These are phyloP conservation scores for Caenorhabditis becei DNA, from an alignment of 2,888 invertebrate species.

Conservation along the genomic window DNA sequence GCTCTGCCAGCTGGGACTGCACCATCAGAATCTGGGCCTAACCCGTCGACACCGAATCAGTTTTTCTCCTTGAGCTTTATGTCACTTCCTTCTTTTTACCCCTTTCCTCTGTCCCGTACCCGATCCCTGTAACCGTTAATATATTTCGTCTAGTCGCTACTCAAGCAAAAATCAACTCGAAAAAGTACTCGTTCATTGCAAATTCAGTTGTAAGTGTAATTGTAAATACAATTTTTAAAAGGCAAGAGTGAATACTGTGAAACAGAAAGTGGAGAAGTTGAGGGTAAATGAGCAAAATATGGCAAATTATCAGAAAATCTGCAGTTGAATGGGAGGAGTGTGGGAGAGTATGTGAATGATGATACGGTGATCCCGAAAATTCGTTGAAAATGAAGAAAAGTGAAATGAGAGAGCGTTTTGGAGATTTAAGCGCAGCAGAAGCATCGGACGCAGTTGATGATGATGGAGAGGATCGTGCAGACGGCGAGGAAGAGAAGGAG, in stretches of 20 bases:
- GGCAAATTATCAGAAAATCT: conserved; percentile 29
- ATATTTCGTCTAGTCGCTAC: conserved; percentile 17
- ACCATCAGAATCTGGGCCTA: conserved; percentile 84
- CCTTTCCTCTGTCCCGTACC: background rate
- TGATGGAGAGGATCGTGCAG: conserved; percentile 71
- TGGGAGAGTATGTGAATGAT: conserved; percentile 3
- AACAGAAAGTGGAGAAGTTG: conserved; percentile 3
- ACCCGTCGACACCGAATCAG: background rate
- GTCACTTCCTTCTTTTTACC: conserved; percentile 29
- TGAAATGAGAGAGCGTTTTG: conserved; percentile 5
- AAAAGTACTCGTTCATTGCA: conserved; percentile 49
- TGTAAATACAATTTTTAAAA: conserved; percentile 28
- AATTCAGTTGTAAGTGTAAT: conserved; percentile 3
- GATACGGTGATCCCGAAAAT: conserved; percentile 28
- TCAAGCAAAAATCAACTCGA: conserved; percentile 5
- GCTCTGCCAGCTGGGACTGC: conserved; percentile 97
- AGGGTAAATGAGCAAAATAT: conserved; percentile 36
- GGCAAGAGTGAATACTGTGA: conserved; percentile 23
- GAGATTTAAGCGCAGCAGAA: conserved; percentile 70
- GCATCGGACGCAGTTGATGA: conserved; percentile 77
- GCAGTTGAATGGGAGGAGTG: background rate
- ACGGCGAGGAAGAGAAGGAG: conserved; percentile 71
- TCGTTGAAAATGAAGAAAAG: conserved; percentile 15
- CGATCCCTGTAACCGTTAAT: conserved; percentile 8
- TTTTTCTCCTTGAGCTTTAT: conserved; percentile 31